These are phyloP conservation scores for Vidua chalybeata DNA, from an alignment of 2,113 vertebrate species.

Conservation along the genomic window DNA sequence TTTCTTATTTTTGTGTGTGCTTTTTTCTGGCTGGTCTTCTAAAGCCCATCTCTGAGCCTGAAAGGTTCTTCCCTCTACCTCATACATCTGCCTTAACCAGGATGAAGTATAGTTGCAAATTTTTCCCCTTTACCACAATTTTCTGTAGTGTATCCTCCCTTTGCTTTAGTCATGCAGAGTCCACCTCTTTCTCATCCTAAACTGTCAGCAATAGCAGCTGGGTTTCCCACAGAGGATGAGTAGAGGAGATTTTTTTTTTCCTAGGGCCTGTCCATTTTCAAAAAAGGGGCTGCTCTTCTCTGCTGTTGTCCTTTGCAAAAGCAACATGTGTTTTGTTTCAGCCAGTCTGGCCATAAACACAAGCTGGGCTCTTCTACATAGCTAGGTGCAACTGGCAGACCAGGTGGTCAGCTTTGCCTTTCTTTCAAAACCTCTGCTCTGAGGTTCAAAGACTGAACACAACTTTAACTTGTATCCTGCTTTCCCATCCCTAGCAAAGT, in stretches of 20 bases:
- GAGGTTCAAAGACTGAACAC: background rate
- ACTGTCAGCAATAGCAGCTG: background rate
- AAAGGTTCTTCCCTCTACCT: background rate
- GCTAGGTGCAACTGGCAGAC: background rate
- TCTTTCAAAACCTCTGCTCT: background rate
- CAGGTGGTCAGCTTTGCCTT: background rate
- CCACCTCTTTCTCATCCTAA: background rate
- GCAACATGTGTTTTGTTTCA: background rate
- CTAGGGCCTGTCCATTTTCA: background rate
- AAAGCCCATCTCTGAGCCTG: background rate
- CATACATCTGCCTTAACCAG: background rate
- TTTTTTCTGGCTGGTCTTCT: constrained; percentile 38
- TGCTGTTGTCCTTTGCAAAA: background rate
- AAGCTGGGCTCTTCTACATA: background rate
- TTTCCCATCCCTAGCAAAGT: background rate
- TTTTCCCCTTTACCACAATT: background rate
- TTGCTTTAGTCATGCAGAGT: background rate
- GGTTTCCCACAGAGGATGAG: background rate
- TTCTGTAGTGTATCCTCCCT: background rate
- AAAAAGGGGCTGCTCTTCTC: background rate
- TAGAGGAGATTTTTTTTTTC: background rate
- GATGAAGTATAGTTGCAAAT: background rate
- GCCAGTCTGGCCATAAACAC: background rate
- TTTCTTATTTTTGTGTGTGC: constrained; percentile 20
- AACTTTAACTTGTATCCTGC: background rate